phyloP scores from a whole-genome alignment of 35 echinoderm and acorn worm genomes.

The Acanthaster planci region DNA sequence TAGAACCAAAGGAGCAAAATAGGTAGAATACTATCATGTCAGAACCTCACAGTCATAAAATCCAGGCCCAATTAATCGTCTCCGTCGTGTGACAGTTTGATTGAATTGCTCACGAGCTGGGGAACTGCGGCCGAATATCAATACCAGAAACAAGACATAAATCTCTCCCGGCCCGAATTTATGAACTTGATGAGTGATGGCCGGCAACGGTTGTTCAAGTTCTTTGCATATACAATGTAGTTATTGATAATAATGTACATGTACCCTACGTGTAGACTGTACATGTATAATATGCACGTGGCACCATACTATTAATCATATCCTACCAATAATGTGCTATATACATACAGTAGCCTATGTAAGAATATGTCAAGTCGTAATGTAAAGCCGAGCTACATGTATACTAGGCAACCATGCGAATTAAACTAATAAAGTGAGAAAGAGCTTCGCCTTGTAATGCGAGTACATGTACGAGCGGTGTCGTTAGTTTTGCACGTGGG shows the following conservation, averaged over 20 bases:
- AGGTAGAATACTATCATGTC: no score
- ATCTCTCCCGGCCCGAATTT: neutral
- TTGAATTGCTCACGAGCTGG: neutral
- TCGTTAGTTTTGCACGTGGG: neutral
- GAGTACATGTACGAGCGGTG: neutral
- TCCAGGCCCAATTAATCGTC: neutral
- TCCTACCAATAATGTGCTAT: slow-evolving; percentile 6
- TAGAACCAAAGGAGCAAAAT: no score
- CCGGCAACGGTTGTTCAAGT: neutral
- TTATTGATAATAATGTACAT: neutral
- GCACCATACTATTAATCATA: slow-evolving; percentile 4
- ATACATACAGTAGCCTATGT: neutral
- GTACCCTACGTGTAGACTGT: neutral
- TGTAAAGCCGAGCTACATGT: neutral
- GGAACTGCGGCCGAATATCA: neutral
- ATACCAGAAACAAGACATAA: neutral
- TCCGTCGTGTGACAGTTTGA: neutral
- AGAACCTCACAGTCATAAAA: no score
- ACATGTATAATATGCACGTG: neutral
- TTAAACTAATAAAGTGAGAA: neutral
- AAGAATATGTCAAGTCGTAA: neutral
- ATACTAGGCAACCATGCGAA: neutral
- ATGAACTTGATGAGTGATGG: slow-evolving; percentile 7
- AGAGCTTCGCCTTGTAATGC: neutral
- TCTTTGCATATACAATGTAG: no score